Percentiles rank a stretch among this genome's conserved stretches.
Evolutionary conservation across 2,888 invertebrate genomes (phyloP).

Genomic region (Drosophila atroscutellata): DNA sequence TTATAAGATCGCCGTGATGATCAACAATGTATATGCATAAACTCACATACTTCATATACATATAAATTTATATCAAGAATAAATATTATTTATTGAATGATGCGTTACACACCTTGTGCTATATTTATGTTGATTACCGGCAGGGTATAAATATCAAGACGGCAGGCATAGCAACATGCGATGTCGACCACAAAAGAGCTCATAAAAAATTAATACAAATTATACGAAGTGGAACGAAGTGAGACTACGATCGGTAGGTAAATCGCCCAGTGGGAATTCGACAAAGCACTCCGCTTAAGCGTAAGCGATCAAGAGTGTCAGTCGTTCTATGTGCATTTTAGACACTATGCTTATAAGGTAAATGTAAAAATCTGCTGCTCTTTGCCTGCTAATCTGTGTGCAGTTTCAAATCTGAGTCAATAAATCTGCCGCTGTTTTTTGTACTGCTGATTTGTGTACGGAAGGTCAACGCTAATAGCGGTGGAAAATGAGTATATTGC

Average conservation of each 20-base stretch:
- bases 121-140: neutral
- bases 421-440: neutral
- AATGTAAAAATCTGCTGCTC: neutral
- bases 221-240: conserved; percentile 49
- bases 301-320: neutral
- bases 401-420: neutral
- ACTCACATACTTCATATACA: neutral
- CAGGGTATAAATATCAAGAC: conserved; percentile 15
- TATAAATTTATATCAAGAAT: neutral
- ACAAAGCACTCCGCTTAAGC: neutral
- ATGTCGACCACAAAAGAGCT: conserved; percentile 62
- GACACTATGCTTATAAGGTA: neutral
- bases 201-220: conserved; percentile 77
- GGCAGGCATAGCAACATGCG: conserved; percentile 6
- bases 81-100: neutral
- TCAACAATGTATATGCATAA: neutral
- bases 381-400: neutral
- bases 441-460: neutral
- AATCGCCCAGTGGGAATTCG: conserved; percentile 3
- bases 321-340: neutral
- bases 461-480: neutral
- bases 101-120: neutral
- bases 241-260: conserved; percentile 23
- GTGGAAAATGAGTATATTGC: neutral
- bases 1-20: neutral